Conservation (phyloP, 2,113 vertebrate genomes). For the Stomatorhinus ivindoensis region DNA sequence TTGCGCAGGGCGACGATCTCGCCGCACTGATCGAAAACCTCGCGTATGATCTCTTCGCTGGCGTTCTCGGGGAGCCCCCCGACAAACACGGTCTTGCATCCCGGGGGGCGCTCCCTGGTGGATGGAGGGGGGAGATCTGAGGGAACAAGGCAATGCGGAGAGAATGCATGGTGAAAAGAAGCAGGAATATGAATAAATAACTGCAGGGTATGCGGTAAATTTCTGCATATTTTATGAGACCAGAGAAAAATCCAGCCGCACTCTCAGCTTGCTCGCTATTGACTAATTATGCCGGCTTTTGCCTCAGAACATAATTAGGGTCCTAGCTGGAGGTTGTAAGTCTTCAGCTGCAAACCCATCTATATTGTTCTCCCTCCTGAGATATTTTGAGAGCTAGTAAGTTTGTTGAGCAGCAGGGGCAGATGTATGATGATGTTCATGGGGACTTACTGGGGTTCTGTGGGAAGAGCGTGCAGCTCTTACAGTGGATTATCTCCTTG, state of each 20-base stretch:
- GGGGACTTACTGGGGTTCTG: conserved; percentile 92
- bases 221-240: not conserved
- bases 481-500: conserved; percentile 94
- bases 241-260: not conserved
- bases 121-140: conserved; percentile 82
- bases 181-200: not conserved
- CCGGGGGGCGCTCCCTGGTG: conserved; percentile 79
- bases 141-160: not conserved
- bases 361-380: not conserved
- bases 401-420: not conserved
- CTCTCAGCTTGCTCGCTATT: not conserved
- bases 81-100: conserved; percentile 85
- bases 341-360: not conserved
- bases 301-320: not conserved
- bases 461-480: conserved; percentile 91
- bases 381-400: not conserved
- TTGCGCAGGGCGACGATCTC: conserved; percentile 82
- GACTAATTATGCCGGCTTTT: not conserved
- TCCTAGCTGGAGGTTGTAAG: not conserved
- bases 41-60: conserved; percentile 78
- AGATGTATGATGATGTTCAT: not conserved
- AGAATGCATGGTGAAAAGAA: not conserved
- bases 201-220: not conserved
- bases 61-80: conserved; percentile 83
- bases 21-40: conserved; percentile 83